These are phyloP conservation scores for Antheraea pernyi DNA, from an alignment of 1,140 invertebrate genomes.

Conservation along the genomic window DNA sequence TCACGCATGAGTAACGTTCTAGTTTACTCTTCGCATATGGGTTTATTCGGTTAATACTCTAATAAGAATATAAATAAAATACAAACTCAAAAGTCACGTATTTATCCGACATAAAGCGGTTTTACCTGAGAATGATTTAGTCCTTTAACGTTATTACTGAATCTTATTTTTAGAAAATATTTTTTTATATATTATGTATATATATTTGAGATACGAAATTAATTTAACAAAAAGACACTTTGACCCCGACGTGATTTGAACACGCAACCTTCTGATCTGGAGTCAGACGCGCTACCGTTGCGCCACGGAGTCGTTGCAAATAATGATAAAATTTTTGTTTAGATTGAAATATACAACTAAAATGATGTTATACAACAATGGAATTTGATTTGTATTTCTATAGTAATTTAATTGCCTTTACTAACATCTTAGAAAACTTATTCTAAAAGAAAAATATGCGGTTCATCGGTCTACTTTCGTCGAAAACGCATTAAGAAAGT, in stretches of 20 bases:
- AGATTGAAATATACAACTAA: not conserved
- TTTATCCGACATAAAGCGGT: not conserved
- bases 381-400: not conserved
- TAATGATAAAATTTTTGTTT: not conserved
- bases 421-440: too few species aligned
- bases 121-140: not conserved
- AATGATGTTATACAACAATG: too few species aligned
- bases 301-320: conserved; percentile 89
- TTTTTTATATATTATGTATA: not conserved
- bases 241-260: conserved; percentile 99
- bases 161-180: too few species aligned
- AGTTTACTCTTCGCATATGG: not conserved
- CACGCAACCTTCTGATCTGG: conserved; percentile 99
- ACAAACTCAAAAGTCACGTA: not conserved
- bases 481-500: too few species aligned
- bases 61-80: not conserved
- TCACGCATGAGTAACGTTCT: not conserved
- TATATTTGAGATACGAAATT: too few species aligned
- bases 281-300: conserved; percentile 99
- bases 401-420: too few species aligned
- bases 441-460: too few species aligned
- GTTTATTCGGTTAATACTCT: not conserved
- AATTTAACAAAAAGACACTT: not conserved
- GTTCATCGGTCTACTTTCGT: too few species aligned
- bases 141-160: too few species aligned